Evolutionary conservation across 1,140 invertebrate genomes (phyloP), one percentile per base, ranked within the genome.

Genomic region (Acarapis woodi): DNA sequence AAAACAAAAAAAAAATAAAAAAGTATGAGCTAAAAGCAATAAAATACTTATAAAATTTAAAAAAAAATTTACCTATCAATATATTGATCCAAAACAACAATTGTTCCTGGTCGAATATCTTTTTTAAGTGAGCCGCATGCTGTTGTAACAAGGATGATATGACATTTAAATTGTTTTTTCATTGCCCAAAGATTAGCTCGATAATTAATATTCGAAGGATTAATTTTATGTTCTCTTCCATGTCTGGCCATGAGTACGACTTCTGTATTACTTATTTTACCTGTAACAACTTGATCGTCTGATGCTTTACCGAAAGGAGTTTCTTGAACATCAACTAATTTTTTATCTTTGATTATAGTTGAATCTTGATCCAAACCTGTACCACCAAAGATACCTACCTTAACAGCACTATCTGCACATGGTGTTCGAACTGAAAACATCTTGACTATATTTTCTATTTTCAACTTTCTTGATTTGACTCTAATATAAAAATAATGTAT

Each of bases 381-480:
- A 1, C 87, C 87, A 16, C 83, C 82, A 54, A 96, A 90, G 28
- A 96, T 87, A 37, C 82, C 85, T 49, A 96, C 68, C 77, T 88
- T 46, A 2, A 45, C 16, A 25, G 12, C 24, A n/a, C n/a, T n/a
- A n/a, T n/a, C n/a, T n/a, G n/a, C n/a, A n/a, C n/a, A n/a, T n/a
- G n/a, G n/a, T n/a, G n/a, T n/a, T n/a, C n/a, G n/a, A n/a, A n/a
- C n/a, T n/a, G n/a, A n/a, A n/a, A n/a, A n/a, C n/a, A n/a, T n/a
- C n/a, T n/a, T n/a, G n/a, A n/a, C n/a, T n/a, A n/a, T n/a, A n/a
- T n/a, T n/a, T n/a, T n/a, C n/a, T n/a, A n/a, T n/a, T n/a, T n/a
- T n/a, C n/a, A n/a, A n/a, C n/a, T n/a, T n/a, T n/a, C n/a, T n/a
- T n/a, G n/a, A n/a, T 25, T 25, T 25, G 6, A 25, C 6, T 12